These are phyloP conservation scores for Agapostemon virescens DNA, from an alignment of 2,888 invertebrate species.

Conservation along the genomic window DNA sequence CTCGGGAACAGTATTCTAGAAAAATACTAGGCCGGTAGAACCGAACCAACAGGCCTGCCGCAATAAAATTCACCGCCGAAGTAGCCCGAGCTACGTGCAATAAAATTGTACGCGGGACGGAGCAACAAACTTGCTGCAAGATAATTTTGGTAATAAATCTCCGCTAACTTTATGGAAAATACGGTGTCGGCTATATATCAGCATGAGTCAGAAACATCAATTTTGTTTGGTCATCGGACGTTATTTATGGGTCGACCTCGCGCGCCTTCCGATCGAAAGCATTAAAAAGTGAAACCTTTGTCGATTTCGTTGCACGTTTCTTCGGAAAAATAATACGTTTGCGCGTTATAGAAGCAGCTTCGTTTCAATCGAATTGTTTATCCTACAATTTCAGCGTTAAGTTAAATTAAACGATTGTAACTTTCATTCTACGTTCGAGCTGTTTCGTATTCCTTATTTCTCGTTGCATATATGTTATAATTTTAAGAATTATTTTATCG, in stretches of 20 bases:
- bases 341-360: too few species aligned
- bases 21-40: background rate
- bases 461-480: too few species aligned
- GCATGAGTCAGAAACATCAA: background rate
- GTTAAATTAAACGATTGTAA: too few species aligned
- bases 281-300: background rate
- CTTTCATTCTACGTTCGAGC: too few species aligned
- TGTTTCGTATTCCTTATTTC: too few species aligned
- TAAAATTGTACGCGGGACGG: background rate
- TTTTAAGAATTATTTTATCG: too few species aligned
- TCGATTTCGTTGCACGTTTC: too few species aligned
- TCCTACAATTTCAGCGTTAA: too few species aligned
- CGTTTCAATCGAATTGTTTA: too few species aligned
- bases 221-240: background rate
- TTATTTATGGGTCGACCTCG: background rate
- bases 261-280: background rate
- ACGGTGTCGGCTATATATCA: background rate
- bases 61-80: background rate
- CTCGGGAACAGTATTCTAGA: background rate
- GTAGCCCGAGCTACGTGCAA: background rate
- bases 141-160: background rate
- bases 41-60: background rate
- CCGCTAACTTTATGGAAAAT: constrained; percentile 3
- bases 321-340: too few species aligned
- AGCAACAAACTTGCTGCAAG: background rate